phyloP scores from a whole-genome alignment of 2,797 vertebrate genomes.

The Discoglossus pictus region DNA sequence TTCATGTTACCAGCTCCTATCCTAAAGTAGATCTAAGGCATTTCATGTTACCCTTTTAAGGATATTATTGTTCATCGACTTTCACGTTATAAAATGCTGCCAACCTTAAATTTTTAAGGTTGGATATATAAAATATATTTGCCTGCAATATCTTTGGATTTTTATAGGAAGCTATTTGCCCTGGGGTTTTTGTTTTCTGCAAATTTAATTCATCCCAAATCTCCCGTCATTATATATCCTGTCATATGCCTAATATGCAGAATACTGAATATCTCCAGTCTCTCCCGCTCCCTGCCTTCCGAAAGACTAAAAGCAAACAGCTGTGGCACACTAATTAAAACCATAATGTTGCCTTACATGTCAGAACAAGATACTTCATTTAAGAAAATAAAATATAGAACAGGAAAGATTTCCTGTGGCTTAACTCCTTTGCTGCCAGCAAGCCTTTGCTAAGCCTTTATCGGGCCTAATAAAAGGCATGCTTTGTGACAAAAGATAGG shows the following conservation, averaged over 20 bases:
- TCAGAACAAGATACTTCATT: constrained; percentile 49
- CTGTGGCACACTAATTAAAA: constrained; percentile 44
- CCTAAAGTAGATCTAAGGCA: too few relatives aligned
- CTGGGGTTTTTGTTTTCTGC: not conserved
- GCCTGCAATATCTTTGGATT: too few relatives aligned
- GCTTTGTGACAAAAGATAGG: not conserved
- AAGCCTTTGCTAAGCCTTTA: not conserved
- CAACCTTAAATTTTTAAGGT: too few relatives aligned
- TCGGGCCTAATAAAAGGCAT: not conserved
- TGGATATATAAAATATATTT: too few relatives aligned
- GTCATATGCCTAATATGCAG: constrained; percentile 9
- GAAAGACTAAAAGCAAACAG: constrained; percentile 29
- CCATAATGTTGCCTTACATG: constrained; percentile 43
- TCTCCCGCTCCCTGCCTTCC: not conserved
- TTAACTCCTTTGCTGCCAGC: constrained; percentile 37
- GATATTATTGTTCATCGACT: too few relatives aligned
- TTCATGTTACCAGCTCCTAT: too few relatives aligned
- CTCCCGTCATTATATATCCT: constrained; percentile 14
- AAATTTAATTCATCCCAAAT: not conserved
- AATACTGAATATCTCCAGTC: not conserved
- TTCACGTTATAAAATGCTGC: too few relatives aligned
- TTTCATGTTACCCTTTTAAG: too few relatives aligned
- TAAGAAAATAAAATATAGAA: constrained; percentile 45
- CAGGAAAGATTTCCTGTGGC: constrained; percentile 42
- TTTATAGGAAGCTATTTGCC: too few relatives aligned